Evolutionary conservation across 2,888 invertebrate genomes (phyloP).

Genomic region (Aleiodes leptofemur): DNA sequence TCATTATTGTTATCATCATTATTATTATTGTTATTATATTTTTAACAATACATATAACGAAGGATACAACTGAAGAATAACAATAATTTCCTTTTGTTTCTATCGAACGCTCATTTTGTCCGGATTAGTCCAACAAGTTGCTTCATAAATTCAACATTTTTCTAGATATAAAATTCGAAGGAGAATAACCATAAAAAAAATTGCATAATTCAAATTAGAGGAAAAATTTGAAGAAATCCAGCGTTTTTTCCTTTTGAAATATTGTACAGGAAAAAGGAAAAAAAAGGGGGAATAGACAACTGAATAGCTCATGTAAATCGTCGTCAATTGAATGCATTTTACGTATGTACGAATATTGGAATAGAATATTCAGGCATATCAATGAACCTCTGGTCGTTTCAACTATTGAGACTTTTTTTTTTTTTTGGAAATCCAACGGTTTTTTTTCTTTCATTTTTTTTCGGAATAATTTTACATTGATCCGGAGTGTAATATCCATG

Average conservation of each 20-base stretch:
- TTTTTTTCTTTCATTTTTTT: not conserved
- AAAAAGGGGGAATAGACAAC: not conserved
- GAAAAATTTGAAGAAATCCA: not conserved
- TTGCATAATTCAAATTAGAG: no score
- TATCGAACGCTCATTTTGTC: no score
- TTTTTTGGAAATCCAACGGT: not conserved
- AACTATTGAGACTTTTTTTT: conserved; percentile 8
- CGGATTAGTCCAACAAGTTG: no score
- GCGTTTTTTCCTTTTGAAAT: not conserved
- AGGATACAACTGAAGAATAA: no score
- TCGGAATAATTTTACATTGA: conserved; percentile 23
- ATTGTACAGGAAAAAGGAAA: not conserved
- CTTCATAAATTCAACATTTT: no score
- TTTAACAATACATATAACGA: no score
- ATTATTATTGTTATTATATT: no score
- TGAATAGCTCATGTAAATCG: conserved; percentile 23
- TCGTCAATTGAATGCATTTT: conserved; percentile 19
- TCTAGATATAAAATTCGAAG: no score
- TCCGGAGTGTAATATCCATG: conserved; percentile 13
- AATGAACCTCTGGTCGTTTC: conserved; percentile 18
- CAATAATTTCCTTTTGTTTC: no score
- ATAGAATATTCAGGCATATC: conserved; percentile 28
- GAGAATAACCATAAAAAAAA: no score
- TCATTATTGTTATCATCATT: no score
- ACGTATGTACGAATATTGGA: conserved; percentile 24